Percentiles rank a stretch among this genome's conserved stretches.
These are phyloP conservation scores for Brenthis hecate DNA, from an alignment of 2,888 invertebrate species.

Conservation along the genomic window DNA sequence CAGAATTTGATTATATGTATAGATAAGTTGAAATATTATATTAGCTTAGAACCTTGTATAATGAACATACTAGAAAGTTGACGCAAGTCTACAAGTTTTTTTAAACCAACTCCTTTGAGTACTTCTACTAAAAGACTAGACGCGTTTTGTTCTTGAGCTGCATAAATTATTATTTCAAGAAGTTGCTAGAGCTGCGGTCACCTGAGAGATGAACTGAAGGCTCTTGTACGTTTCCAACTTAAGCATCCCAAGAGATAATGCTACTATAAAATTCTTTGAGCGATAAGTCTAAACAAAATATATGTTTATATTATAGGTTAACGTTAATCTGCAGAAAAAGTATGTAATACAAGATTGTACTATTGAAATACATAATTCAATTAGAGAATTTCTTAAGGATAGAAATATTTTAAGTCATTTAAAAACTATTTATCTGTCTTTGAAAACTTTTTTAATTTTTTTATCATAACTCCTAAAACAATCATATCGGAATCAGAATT, in stretches of 20 bases:
- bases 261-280: not conserved
- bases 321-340: no score
- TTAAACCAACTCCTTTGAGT: not conserved
- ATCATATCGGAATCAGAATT: no score
- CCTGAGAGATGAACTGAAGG: not conserved
- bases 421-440: no score
- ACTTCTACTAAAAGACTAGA: not conserved
- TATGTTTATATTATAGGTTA: not conserved
- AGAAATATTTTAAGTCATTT: no score
- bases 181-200: slow-evolving; percentile 3
- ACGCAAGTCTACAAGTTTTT: not conserved
- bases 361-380: no score
- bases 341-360: no score
- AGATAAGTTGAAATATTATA: no score
- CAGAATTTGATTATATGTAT: no score
- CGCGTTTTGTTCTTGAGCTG: not conserved
- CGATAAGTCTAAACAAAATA: not conserved
- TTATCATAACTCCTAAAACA: no score
- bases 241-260: not conserved
- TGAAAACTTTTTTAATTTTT: no score
- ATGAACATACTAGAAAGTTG: not conserved
- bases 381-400: no score
- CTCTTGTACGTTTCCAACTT: not conserved
- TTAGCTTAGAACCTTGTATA: not conserved
- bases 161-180: slow-evolving; percentile 9